phyloP scores from a whole-genome alignment of 1,140 invertebrate genomes.

The Linepithema humile region DNA sequence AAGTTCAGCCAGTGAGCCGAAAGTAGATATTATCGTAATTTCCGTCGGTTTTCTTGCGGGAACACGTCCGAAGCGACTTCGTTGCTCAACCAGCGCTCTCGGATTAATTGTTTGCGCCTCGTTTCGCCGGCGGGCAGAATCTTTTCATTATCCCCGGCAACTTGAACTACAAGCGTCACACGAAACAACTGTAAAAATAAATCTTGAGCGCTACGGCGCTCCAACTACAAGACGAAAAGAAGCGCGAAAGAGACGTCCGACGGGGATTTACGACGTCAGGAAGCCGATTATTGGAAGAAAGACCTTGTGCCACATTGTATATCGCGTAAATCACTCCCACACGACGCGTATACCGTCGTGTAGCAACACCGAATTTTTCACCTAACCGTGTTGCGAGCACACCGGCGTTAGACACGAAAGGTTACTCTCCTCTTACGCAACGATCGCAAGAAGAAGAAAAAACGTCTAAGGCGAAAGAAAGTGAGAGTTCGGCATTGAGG shows the following conservation, averaged over 20 bases:
- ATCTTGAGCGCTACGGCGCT: not conserved
- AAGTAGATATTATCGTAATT: conserved; percentile 12
- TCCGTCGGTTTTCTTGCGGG: not conserved
- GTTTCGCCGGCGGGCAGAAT: not conserved
- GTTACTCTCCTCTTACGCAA: conserved; percentile 8
- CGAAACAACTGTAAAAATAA: conserved; percentile 54
- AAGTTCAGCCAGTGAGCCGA: not conserved
- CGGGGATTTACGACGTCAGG: conserved; percentile 3
- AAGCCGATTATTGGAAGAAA: conserved; percentile 49
- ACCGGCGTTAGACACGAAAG: not conserved
- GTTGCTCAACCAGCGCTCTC: not conserved
- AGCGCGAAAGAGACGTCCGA: conserved; percentile 21
- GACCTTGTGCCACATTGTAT: conserved; percentile 65
- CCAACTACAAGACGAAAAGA: not conserved
- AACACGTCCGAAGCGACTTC: not conserved
- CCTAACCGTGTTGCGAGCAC: not conserved
- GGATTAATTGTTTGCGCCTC: conserved; percentile 20
- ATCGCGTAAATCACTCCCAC: conserved; percentile 65
- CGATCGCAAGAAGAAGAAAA: not conserved
- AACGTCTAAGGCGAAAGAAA: too few species aligned
- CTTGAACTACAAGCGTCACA: not conserved
- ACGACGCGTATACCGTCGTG: not conserved
- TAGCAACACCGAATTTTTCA: not conserved
- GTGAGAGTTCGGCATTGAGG: too few species aligned
- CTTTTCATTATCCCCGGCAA: not conserved